Conservation (phyloP, 2,113 vertebrate species). For the Vulpes lagopus region DNA sequence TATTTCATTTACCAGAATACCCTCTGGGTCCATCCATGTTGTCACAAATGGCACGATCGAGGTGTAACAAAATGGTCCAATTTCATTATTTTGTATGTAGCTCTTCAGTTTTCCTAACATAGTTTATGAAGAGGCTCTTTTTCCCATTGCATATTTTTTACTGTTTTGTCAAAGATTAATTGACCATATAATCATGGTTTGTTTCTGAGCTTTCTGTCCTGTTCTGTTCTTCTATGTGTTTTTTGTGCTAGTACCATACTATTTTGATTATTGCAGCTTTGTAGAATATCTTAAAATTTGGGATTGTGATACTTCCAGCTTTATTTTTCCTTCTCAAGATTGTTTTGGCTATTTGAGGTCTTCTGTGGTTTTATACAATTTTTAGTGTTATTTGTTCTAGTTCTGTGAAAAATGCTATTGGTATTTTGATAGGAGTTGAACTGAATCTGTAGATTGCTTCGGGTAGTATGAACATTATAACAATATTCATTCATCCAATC, state of each 20-base stretch:
- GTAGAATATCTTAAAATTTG: neutral
- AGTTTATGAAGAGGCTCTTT: neutral
- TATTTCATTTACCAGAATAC: neutral
- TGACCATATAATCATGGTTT: neutral
- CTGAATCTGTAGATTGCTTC: neutral
- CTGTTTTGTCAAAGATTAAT: neutral
- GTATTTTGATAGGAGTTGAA: neutral
- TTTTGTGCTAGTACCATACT: neutral
- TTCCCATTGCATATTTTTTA: neutral
- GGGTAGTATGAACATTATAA: neutral
- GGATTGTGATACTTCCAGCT: neutral
- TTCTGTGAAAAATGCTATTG: neutral
- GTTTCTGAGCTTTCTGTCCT: neutral
- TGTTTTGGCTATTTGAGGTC: neutral
- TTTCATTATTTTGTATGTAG: neutral
- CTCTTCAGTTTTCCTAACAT: neutral
- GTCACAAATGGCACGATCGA: neutral
- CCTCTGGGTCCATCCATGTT: neutral
- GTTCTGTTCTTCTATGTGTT: neutral
- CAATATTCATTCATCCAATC: neutral
- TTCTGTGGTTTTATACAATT: neutral
- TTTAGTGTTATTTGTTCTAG: neutral
- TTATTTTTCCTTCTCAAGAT: neutral
- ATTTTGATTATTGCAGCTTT: neutral
- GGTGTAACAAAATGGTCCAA: neutral